These are phyloP conservation scores for Hydropotes inermis DNA, from an alignment of 2,113 vertebrate genomes.

Conservation along the genomic window DNA sequence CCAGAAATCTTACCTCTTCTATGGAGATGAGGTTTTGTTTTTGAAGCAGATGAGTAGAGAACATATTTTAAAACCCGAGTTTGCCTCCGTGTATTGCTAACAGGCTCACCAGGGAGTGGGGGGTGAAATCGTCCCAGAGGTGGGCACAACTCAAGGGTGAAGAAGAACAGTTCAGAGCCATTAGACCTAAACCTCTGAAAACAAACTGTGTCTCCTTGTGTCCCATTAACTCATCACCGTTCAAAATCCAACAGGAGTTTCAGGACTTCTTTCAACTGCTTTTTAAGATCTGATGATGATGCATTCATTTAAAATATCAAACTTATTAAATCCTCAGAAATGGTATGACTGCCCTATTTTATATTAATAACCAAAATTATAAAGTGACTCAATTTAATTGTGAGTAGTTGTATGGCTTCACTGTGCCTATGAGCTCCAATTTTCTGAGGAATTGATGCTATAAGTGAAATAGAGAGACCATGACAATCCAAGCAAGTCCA, in stretches of 20 bases:
- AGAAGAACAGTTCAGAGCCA: not conserved
- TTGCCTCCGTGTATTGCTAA: not conserved
- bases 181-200: not conserved
- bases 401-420: not conserved
- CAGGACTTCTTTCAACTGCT: not conserved
- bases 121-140: not conserved
- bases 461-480: rapidly evolving
- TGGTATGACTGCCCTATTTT: not conserved
- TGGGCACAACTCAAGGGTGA: not conserved
- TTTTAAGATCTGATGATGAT: not conserved
- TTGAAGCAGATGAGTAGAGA: not conserved
- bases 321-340: not conserved
- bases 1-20: not conserved
- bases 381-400: not conserved
- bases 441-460: not conserved
- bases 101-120: not conserved
- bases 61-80: not conserved
- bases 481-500: not conserved
- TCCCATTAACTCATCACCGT: not conserved
- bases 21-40: not conserved
- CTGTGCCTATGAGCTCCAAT: too few relatives aligned
- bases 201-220: not conserved
- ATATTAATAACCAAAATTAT: not conserved
- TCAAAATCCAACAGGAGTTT: not conserved
- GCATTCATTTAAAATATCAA: not conserved